These are phyloP conservation scores for Thalassoma bifasciatum DNA, from an alignment of 2,113 vertebrate species.

Conservation along the genomic window DNA sequence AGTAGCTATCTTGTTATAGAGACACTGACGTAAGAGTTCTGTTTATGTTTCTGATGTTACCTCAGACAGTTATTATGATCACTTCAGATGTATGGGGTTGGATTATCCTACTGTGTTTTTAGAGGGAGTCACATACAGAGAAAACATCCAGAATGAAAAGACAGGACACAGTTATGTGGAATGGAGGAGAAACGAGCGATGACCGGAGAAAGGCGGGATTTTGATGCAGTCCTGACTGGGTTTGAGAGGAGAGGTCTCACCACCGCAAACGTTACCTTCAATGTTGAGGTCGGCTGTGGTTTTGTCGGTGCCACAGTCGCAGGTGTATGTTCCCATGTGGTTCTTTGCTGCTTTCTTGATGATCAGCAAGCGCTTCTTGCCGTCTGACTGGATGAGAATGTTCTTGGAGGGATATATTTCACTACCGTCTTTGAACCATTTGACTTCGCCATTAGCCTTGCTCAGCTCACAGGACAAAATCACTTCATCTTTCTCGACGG, in stretches of 20 bases:
- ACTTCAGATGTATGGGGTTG: neutral
- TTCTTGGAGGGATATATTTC: constrained; percentile 95
- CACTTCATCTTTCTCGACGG: constrained; percentile 95
- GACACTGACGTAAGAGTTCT: neutral
- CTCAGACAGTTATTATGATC: neutral
- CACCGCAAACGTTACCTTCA: constrained; percentile 90
- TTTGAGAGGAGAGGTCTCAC: neutral
- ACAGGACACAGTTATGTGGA: constrained; percentile 11
- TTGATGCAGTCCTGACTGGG: neutral
- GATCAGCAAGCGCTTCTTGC: constrained; percentile 89
- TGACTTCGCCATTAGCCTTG: constrained; percentile 89
- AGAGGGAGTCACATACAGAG: neutral
- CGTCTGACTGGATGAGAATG: constrained; percentile 87
- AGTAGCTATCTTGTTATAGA: too few species aligned
- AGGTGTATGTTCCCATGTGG: constrained; percentile 90
- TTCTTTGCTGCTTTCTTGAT: constrained; percentile 90
- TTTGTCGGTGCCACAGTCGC: constrained; percentile 95
- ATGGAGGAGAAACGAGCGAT: neutral
- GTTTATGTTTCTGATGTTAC: neutral
- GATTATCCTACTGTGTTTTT: constrained; percentile 17
- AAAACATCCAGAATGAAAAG: constrained; percentile 1
- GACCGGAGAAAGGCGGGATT: neutral
- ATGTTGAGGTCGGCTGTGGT: constrained; percentile 92
- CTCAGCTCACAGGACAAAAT: constrained; percentile 94
- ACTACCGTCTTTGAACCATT: constrained; percentile 93